Conservation (phyloP, 2,888 invertebrate species). For the Ectobius pallidus region DNA sequence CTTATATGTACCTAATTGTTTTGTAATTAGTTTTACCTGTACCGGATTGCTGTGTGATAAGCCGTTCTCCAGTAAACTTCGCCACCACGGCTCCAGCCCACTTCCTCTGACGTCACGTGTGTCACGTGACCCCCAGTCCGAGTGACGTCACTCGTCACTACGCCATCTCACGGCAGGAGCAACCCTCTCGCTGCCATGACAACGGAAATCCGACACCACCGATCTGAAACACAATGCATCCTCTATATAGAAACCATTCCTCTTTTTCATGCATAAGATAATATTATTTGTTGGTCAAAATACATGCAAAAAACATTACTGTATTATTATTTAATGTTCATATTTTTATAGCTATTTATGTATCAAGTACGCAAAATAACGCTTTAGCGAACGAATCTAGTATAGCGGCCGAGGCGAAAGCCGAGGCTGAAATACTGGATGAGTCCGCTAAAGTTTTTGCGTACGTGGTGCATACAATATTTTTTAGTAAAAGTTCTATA, state of each 20-base stretch:
- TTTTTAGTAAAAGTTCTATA: no score
- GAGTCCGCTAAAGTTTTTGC: no score
- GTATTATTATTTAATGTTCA: no score
- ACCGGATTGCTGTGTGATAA: conserved; percentile 42
- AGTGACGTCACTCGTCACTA: conserved; percentile 42
- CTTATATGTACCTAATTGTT: no score
- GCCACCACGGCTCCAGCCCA: conserved; percentile 42
- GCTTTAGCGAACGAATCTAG: no score
- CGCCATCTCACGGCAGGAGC: conserved; percentile 39
- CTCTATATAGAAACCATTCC: not conserved
- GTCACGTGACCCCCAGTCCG: conserved; percentile 41
- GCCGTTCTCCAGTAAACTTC: conserved; percentile 42
- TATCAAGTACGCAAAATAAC: no score
- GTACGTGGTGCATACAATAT: no score
- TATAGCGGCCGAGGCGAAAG: no score
- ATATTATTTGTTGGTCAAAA: no score
- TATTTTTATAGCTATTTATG: no score
- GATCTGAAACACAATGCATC: conserved; percentile 6
- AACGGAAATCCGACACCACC: conserved; percentile 23
- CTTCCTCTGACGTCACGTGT: conserved; percentile 41
- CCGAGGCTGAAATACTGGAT: no score
- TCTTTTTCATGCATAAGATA: not conserved
- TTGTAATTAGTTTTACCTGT: conserved; percentile 33
- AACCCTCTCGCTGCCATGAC: conserved; percentile 25
- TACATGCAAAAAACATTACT: not conserved